A percentile compares a stretch with the other conserved stretches of the same genome.
Conservation (phyloP, 1,140 invertebrate genomes). For the Calosoma granatense region DNA sequence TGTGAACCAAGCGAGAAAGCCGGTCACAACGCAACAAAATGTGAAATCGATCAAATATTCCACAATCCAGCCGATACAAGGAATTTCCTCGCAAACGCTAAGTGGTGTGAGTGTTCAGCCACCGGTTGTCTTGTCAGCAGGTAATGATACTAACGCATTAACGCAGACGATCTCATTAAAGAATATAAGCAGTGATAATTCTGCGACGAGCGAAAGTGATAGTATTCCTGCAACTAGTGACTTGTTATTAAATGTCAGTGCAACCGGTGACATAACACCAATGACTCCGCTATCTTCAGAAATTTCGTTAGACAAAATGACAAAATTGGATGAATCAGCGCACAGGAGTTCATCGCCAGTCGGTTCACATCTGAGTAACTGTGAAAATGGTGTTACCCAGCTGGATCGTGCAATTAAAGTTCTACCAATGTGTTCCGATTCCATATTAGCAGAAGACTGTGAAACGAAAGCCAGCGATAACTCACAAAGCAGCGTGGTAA, state of each 20-base stretch:
- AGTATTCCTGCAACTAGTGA: not conserved
- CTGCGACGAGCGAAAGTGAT: not conserved
- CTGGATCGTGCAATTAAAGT: not conserved
- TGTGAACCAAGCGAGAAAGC: constrained; percentile 38
- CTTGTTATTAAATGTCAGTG: not conserved
- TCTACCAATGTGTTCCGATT: not conserved
- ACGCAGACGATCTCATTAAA: constrained; percentile 30
- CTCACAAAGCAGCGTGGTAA: not conserved
- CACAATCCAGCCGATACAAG: constrained; percentile 34
- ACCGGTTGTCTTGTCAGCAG: constrained; percentile 26
- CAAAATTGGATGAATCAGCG: not conserved
- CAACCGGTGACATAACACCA: not conserved
- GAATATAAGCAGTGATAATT: constrained; percentile 16
- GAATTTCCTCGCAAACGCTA: constrained; percentile 29
- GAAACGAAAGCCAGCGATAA: not conserved
- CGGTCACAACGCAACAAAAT: constrained; percentile 36
- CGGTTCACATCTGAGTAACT: not conserved
- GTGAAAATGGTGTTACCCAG: not conserved
- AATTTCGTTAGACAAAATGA: not conserved
- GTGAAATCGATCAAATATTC: constrained; percentile 40
- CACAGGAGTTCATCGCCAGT: not conserved
- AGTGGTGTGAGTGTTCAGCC: constrained; percentile 27
- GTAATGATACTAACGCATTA: constrained; percentile 25
- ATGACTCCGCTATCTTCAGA: not conserved
- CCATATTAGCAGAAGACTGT: not conserved